These are phyloP conservation scores for Dipodomys ordii DNA, from an alignment of 2,113 vertebrate species.

Conservation along the genomic window DNA sequence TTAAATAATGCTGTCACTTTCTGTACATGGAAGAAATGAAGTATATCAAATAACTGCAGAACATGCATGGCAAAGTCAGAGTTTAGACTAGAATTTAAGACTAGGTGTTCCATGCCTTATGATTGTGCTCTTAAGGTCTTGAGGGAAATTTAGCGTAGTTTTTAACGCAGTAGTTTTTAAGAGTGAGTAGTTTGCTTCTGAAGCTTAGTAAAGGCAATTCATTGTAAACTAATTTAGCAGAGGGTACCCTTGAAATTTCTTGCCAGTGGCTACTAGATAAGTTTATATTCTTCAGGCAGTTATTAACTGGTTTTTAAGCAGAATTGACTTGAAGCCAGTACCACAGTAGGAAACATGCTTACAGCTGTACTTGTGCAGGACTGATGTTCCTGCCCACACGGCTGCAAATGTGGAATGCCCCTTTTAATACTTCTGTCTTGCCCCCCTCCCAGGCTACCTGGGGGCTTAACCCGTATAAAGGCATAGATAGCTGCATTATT, in stretches of 20 bases:
- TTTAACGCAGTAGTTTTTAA: constrained; percentile 32
- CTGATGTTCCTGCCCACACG: background rate
- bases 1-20: constrained; percentile 43
- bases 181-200: constrained; percentile 22
- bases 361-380: background rate
- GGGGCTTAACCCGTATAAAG: background rate
- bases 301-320: constrained; percentile 54
- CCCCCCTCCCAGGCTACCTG: background rate
- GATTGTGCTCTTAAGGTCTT: background rate
- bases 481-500: background rate
- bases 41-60: background rate
- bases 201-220: constrained; percentile 34
- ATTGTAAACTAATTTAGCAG: constrained; percentile 26
- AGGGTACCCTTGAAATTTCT: background rate
- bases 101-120: constrained; percentile 25
- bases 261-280: background rate
- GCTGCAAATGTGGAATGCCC: background rate
- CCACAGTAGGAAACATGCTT: background rate
- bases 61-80: constrained; percentile 32
- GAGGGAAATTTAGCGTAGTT: constrained; percentile 25
- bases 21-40: constrained; percentile 39
- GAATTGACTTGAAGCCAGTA: constrained; percentile 4
- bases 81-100: constrained; percentile 27
- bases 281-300: constrained; percentile 23
- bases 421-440: constrained; percentile 22